A percentile compares a stretch with the other conserved stretches of the same genome.
These are phyloP conservation scores for Matsumurasca onukii DNA, from an alignment of 1,140 invertebrate species.

Conservation along the genomic window DNA sequence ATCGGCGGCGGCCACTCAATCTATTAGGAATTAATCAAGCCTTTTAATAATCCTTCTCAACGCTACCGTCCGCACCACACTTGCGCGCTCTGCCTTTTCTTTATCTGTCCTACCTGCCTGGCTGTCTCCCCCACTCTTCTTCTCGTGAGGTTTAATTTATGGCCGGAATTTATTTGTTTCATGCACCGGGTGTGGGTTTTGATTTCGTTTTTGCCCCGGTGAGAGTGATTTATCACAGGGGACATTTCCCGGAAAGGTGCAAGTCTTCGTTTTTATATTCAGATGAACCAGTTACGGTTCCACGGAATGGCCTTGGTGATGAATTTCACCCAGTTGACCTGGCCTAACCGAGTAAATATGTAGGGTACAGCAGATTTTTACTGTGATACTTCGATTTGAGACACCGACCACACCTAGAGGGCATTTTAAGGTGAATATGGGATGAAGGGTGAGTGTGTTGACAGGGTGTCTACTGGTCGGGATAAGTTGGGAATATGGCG, in stretches of 20 bases:
- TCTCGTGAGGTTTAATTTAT: conserved; percentile 6
- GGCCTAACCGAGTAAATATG: too few relatives aligned
- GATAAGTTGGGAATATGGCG: too few relatives aligned
- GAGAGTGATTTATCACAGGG: neutral
- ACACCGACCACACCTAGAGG: too few relatives aligned
- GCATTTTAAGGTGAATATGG: too few relatives aligned
- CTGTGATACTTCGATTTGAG: too few relatives aligned
- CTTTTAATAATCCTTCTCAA: conserved; percentile 4
- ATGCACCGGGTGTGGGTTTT: conserved; percentile 16
- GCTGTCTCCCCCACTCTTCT: too few relatives aligned
- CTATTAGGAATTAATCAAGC: conserved; percentile 21
- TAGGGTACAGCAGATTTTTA: too few relatives aligned
- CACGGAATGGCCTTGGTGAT: too few relatives aligned
- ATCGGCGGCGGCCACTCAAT: conserved; percentile 7
- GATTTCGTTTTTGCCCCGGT: conserved; percentile 20
- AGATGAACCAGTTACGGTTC: too few relatives aligned
- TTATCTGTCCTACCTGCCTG: neutral
- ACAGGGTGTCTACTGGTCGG: too few relatives aligned
- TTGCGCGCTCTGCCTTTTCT: neutral
- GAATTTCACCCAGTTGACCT: too few relatives aligned
- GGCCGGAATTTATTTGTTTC: conserved; percentile 24
- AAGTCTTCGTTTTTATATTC: conserved; percentile 4
- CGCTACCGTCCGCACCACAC: neutral
- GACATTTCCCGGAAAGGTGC: neutral
- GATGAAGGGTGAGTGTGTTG: too few relatives aligned